phyloP scores from a whole-genome alignment of 2,797 vertebrate species.

The Halcyon chelicuti region DNA sequence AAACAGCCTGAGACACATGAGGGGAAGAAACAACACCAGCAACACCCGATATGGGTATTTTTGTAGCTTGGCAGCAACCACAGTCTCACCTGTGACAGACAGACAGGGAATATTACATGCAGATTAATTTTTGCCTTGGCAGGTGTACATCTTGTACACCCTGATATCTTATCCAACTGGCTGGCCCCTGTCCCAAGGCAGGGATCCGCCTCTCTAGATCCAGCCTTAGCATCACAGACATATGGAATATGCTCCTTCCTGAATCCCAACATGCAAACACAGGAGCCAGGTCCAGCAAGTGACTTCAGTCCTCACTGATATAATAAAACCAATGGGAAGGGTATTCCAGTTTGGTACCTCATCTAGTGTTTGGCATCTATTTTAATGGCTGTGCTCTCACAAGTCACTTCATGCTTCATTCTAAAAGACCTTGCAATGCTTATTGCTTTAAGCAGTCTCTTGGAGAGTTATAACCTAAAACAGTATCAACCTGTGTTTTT shows the following conservation, averaged over 20 bases:
- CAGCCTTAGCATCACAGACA: not conserved
- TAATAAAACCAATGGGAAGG: not conserved
- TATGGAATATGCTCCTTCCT: not conserved
- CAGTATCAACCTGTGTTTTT: not conserved
- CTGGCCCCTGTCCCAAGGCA: not conserved
- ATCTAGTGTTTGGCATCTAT: not conserved
- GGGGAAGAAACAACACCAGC: not conserved
- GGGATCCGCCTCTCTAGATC: not conserved
- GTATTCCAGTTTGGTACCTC: not conserved
- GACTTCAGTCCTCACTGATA: not conserved
- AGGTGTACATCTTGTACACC: not conserved
- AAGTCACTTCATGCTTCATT: not conserved
- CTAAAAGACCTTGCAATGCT: not conserved
- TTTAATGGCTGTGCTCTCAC: not conserved
- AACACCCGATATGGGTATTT: not conserved
- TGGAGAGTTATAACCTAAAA: not conserved
- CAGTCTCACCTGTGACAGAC: not conserved
- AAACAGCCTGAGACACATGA: not conserved
- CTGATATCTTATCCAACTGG: not conserved
- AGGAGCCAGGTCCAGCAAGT: not conserved
- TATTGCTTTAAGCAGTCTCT: not conserved
- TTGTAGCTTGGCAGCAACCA: not conserved
- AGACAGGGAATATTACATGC: not conserved
- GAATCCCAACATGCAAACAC: accelerated
- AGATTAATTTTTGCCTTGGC: constrained; percentile 17